Base-by-base conservation (phyloP, 2,113 vertebrate genomes). In the Pungitius pungitius region DNA sequence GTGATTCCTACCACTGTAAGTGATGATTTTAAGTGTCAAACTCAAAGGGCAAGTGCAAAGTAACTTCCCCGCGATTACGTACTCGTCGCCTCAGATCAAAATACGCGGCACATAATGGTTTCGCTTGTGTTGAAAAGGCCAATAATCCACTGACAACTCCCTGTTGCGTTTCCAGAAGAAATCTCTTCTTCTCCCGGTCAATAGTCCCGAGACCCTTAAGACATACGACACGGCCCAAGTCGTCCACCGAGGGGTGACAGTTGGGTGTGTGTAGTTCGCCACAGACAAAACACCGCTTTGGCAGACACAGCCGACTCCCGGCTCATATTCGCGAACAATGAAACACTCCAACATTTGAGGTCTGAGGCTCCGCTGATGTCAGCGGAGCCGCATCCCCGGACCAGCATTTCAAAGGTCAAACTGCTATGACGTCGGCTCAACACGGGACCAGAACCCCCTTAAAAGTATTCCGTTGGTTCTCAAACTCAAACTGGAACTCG, bases 231-330 rank as follows among this genome's bases (percentile, higher is more conserved):
- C 33, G 39, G 62, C 39, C 62, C 20, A 39, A 81, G 73, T 59
- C 54, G 82, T 85, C 87, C 78, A 63, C 79, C 27, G 81, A 88
- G 86, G 71, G 85, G 72, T 74, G 79, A 87, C 73, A 78, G 69
- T 73, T 75, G 86, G 79, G 86, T 70, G 80, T 90, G 84, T 84
- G 66, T 75, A 56, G 76, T 73, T 72, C 58, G 73, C 52, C 78
- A 22, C 78, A 92, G 88, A 89, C 89, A 88, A 92, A 93, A 91
- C 88, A 93, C 71, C 37, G 56, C 57, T 51, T 72, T 61, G 68
- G 68, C 73, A 87, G 75, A 86, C 82, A 73, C 67, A 62, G 71
- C 70, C 68, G 81, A 68, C 69, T 74, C 70, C 58, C 42, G 42
- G 64, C 72, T 84, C 78, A 74, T 74, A 87, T 88, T 84, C 69